Conservation (phyloP, 2,113 vertebrate genomes). For the Syngnathus floridae region DNA sequence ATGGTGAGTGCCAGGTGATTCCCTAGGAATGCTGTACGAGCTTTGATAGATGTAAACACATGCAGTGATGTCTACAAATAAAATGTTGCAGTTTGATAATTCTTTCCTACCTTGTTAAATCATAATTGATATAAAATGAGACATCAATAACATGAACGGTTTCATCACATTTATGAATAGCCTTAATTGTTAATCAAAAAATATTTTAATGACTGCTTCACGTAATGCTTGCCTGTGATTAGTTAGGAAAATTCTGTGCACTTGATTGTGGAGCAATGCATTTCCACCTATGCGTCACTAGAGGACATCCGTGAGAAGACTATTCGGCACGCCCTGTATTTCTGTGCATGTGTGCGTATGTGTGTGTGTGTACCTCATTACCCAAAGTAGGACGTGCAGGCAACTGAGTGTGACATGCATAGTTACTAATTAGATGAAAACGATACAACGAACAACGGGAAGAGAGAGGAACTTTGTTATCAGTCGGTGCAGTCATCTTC, state of each 20-base stretch:
- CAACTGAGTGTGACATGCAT: conserved; percentile 28
- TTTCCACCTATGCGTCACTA: conserved; percentile 43
- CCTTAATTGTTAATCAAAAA: neutral
- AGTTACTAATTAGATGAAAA: conserved; percentile 17
- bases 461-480: conserved; percentile 24
- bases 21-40: neutral
- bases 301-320: conserved; percentile 43
- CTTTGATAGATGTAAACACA: neutral
- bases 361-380: neutral
- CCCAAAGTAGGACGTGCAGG: conserved; percentile 12
- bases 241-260: neutral
- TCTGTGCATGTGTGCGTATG: neutral
- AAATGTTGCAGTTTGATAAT: neutral
- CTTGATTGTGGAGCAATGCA: conserved; percentile 21
- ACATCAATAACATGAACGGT: no score
- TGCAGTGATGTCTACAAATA: neutral
- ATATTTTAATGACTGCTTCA: neutral
- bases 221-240: neutral
- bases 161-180: neutral
- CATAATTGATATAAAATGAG: no score
- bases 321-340: conserved; percentile 50
- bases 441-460: neutral
- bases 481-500: conserved; percentile 7
- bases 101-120: neutral
- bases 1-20: neutral